phyloP scores from a whole-genome alignment of 2,113 vertebrate genomes.

The Microcebus tavaratra region DNA sequence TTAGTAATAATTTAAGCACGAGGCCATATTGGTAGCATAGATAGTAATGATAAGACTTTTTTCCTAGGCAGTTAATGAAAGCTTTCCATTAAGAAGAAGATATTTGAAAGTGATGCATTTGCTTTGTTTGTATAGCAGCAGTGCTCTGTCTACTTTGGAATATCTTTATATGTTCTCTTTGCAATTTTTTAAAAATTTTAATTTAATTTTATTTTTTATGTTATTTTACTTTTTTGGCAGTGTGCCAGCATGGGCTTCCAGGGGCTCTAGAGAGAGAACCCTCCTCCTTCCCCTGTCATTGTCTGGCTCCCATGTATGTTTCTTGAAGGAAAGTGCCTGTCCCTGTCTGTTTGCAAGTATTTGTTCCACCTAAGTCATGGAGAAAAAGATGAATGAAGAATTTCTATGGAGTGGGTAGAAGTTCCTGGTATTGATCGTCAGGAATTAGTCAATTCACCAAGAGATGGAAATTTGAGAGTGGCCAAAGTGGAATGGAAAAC shows the following conservation, averaged over 20 bases:
- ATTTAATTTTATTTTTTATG: neutral
- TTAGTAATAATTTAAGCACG: neutral
- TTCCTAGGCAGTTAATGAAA: neutral
- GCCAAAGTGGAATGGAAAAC: neutral
- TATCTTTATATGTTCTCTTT: neutral
- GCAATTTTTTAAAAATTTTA: neutral
- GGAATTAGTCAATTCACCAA: neutral
- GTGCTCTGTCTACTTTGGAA: neutral
- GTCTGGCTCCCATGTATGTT: accelerated
- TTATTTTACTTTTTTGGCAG: neutral
- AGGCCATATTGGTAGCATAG: too few relatives aligned
- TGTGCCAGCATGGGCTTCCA: accelerated
- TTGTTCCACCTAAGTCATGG: neutral
- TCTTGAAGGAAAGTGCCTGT: neutral
- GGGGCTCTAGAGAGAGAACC: neutral
- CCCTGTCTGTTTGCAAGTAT: neutral
- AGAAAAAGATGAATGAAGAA: neutral
- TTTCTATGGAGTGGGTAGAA: neutral
- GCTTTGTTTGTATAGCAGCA: neutral
- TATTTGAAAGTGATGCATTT: neutral
- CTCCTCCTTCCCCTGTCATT: accelerated
- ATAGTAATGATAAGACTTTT: too few relatives aligned
- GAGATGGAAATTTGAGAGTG: neutral
- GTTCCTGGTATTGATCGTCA: neutral
- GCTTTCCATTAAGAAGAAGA: neutral